phyloP scores from a whole-genome alignment of 2,797 vertebrate species.

The Kryptolebias ocellatus region DNA sequence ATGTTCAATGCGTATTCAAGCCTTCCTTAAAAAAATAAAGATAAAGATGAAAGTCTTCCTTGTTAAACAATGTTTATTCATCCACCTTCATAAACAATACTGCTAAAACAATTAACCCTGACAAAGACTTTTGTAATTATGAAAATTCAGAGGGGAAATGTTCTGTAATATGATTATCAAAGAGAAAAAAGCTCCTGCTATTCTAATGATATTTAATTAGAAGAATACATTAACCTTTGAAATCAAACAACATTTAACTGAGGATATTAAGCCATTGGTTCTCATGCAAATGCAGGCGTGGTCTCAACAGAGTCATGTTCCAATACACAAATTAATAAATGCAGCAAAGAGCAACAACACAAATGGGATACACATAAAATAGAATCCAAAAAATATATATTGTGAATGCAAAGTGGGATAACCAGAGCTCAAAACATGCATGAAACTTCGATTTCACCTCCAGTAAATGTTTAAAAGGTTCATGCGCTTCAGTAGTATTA shows the following conservation, averaged over 20 bases:
- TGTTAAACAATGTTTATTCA: slow-evolving; percentile 28
- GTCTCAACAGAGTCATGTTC: slow-evolving; percentile 34
- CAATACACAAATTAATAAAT: slow-evolving; percentile 26
- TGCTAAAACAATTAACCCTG: slow-evolving; percentile 49
- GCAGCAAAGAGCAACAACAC: slow-evolving; percentile 8
- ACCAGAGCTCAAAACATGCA: slow-evolving; percentile 38
- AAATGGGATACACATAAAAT: slow-evolving; percentile 4
- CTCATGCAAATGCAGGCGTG: slow-evolving; percentile 66
- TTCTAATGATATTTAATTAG: slow-evolving; percentile 64
- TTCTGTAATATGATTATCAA: slow-evolving; percentile 69
- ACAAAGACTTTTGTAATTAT: slow-evolving; percentile 53
- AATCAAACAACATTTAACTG: slow-evolving; percentile 70
- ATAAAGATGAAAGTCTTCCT: neutral
- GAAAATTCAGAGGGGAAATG: slow-evolving; percentile 60
- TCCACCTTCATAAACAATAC: slow-evolving; percentile 44
- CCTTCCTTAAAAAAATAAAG: neutral
- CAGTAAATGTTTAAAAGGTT: neutral
- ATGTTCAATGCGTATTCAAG: neutral
- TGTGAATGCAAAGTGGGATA: slow-evolving; percentile 26
- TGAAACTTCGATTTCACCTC: slow-evolving; percentile 8
- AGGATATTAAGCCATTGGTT: slow-evolving; percentile 32
- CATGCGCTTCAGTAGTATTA: slow-evolving; percentile 42
- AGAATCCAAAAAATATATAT: neutral
- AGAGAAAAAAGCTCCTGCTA: slow-evolving; percentile 50
- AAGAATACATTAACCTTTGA: slow-evolving; percentile 77